A percentile compares a stretch with the other conserved stretches of the same genome.
These are phyloP conservation scores for Beris morrisii DNA, from an alignment of 2,888 invertebrate species.

Conservation along the genomic window DNA sequence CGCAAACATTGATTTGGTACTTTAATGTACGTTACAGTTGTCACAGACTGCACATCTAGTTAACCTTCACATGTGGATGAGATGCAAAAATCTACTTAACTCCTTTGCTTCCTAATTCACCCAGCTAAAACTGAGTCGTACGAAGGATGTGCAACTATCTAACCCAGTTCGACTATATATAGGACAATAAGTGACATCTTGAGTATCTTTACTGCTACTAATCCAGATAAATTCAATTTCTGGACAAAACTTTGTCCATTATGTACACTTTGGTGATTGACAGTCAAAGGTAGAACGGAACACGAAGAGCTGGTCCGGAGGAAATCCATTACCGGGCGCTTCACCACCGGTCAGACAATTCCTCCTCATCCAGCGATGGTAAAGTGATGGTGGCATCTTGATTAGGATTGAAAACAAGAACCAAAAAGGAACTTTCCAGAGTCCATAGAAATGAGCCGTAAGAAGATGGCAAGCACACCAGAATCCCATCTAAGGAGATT, in stretches of 20 bases:
- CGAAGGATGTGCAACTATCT: no score
- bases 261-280: constrained; percentile 24
- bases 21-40: background rate
- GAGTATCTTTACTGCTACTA: constrained; percentile 1
- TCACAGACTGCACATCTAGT: background rate
- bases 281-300: constrained; percentile 26
- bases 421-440: no score
- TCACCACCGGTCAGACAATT: background rate
- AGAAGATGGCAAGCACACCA: no score
- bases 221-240: constrained; percentile 32
- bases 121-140: no score
- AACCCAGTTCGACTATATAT: no score
- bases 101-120: no score
- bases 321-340: constrained; percentile 16
- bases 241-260: constrained; percentile 30
- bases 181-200: no score
- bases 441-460: no score
- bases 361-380: constrained; percentile 1
- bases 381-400: constrained; percentile 6
- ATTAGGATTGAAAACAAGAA: background rate
- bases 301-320: constrained; percentile 11
- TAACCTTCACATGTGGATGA: no score
- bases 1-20: constrained; percentile 24
- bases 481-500: no score
- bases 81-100: no score